A percentile compares a stretch with the other conserved stretches of the same genome.
Conservation (phyloP, 2,888 invertebrate species). For the Trachelus tabidus region DNA sequence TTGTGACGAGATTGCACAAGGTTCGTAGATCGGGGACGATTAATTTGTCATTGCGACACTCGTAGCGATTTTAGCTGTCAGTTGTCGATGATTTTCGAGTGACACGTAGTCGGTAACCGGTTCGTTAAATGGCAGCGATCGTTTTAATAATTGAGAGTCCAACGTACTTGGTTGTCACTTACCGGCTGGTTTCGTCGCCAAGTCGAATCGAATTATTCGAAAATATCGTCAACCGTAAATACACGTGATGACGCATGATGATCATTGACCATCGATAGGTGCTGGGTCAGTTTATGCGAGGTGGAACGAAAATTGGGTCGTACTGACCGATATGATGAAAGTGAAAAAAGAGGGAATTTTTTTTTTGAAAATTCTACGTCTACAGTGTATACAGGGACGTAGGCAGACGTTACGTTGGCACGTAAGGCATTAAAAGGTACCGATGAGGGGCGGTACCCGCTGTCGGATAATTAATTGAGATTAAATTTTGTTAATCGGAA, state of each 20-base stretch:
- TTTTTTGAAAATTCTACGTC: neutral
- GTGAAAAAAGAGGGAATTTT: neutral
- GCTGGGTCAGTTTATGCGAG: neutral
- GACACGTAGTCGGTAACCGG: constrained; percentile 42
- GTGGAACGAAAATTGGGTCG: neutral
- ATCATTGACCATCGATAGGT: neutral
- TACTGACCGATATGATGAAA: neutral
- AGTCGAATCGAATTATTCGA: neutral
- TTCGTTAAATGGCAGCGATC: constrained; percentile 40
- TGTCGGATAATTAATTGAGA: constrained; percentile 9
- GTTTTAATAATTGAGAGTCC: neutral
- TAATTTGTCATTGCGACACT: constrained; percentile 43
- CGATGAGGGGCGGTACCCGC: neutral
- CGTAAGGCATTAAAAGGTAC: neutral
- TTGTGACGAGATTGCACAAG: neutral
- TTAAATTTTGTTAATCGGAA: constrained; percentile 11
- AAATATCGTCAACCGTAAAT: neutral
- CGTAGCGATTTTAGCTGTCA: constrained; percentile 42
- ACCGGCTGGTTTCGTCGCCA: neutral
- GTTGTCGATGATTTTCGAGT: constrained; percentile 34
- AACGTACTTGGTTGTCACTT: neutral
- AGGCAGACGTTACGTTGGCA: neutral
- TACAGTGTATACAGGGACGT: neutral
- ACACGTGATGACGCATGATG: neutral
- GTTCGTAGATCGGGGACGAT: constrained; percentile 25